phyloP scores from a whole-genome alignment of 2,888 invertebrate species.

The Alloscopus bannaensis region DNA sequence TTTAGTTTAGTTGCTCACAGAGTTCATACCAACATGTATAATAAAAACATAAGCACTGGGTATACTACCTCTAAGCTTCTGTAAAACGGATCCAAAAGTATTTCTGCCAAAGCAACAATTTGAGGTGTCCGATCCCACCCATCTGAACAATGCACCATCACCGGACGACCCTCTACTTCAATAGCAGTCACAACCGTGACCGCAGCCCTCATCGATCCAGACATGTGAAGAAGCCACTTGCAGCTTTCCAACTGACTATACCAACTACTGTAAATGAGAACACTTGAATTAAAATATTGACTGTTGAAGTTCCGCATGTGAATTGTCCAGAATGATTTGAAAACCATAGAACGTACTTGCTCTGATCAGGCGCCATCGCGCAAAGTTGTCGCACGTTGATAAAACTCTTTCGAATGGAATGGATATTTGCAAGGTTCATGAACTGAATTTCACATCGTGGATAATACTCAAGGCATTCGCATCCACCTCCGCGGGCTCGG shows the following conservation, averaged over 20 bases:
- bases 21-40: neutral
- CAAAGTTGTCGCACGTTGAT: slow-evolving; percentile 88
- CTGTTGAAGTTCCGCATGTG: too few species aligned
- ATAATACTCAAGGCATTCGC: slow-evolving; percentile 97
- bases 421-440: slow-evolving; percentile 98
- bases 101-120: slow-evolving; percentile 93
- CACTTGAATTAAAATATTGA: too few species aligned
- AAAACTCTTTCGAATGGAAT: slow-evolving; percentile 95
- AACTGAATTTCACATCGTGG: slow-evolving; percentile 96
- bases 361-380: slow-evolving; percentile 86
- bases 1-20: neutral
- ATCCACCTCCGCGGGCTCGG: slow-evolving; percentile 96
- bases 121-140: slow-evolving; percentile 99
- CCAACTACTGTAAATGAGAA: slow-evolving; percentile 82
- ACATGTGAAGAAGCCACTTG: slow-evolving; percentile 93
- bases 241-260: slow-evolving; percentile 90
- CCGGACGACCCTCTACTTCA: slow-evolving; percentile 88
- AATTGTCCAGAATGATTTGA: slow-evolving; percentile 11
- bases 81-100: slow-evolving; percentile 95
- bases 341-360: slow-evolving; percentile 82
- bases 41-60: neutral
- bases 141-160: slow-evolving; percentile 98
- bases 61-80: slow-evolving; percentile 87
- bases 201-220: slow-evolving; percentile 88
- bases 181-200: slow-evolving; percentile 87